Evolutionary conservation across 2,888 invertebrate genomes (phyloP).

Genomic region (Mythimna pallens): DNA sequence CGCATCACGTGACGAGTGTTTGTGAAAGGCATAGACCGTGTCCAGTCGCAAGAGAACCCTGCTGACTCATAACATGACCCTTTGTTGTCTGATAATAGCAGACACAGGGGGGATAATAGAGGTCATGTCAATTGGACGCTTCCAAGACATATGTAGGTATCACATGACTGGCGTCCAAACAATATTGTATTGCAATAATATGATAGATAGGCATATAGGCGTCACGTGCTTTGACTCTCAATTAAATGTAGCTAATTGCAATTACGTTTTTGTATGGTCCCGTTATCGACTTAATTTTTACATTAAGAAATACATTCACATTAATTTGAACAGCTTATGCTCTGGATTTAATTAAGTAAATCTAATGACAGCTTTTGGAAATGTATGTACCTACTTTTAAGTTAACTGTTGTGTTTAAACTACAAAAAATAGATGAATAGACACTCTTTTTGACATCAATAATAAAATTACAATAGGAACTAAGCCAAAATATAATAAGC

Average conservation of each 20-base stretch:
- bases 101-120: conserved; percentile 49
- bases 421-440: too few relatives aligned
- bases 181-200: conserved; percentile 64
- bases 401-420: neutral
- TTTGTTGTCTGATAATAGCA: conserved; percentile 45
- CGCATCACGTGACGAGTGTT: conserved; percentile 76
- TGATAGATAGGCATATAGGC: conserved; percentile 46
- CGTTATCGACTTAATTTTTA: conserved; percentile 59
- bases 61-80: conserved; percentile 59
- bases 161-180: conserved; percentile 64
- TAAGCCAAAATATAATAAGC: too few relatives aligned
- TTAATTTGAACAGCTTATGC: neutral
- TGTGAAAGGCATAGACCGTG: conserved; percentile 73
- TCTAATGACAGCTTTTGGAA: neutral
- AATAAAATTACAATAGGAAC: too few relatives aligned
- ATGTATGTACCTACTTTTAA: neutral
- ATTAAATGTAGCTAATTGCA: conserved; percentile 58
- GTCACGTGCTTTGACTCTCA: conserved; percentile 67
- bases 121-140: conserved; percentile 63
- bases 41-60: conserved; percentile 66
- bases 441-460: too few relatives aligned
- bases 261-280: conserved; percentile 53
- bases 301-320: conserved; percentile 26
- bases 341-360: conserved; percentile 3
- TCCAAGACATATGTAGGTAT: conserved; percentile 55